Evolutionary conservation across 2,888 invertebrate genomes (phyloP).

Genomic region (Meteorus colon): DNA sequence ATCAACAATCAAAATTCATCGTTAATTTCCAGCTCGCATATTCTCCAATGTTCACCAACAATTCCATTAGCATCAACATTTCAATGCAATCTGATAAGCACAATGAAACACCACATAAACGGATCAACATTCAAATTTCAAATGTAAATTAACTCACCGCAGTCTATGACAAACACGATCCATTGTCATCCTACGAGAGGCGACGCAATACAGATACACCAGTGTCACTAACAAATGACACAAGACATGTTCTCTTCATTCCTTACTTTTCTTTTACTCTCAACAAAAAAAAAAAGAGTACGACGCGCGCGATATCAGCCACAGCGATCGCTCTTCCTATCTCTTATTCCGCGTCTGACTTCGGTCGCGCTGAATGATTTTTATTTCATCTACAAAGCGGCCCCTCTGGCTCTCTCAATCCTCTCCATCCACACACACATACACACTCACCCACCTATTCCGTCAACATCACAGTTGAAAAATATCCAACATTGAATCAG

Average conservation of each 20-base stretch:
- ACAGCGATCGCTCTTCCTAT: background rate
- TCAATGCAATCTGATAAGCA: conserved; percentile 17
- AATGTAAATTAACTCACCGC: conserved; percentile 25
- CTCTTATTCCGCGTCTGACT: background rate
- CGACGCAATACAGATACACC: conserved; percentile 41
- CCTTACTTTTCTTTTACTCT: conserved; percentile 4
- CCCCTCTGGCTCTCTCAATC: background rate
- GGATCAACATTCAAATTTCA: background rate
- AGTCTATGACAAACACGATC: conserved; percentile 46
- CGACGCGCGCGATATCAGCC: background rate
- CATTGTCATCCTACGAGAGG: conserved; percentile 55
- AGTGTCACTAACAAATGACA: conserved; percentile 59
- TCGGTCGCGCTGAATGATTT: conserved; percentile 1
- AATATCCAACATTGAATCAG: background rate
- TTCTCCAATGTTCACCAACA: no score
- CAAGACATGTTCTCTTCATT: conserved; percentile 48
- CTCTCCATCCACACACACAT: background rate
- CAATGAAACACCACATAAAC: background rate
- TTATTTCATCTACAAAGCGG: background rate
- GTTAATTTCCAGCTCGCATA: no score
- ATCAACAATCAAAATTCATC: no score
- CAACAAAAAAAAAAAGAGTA: background rate
- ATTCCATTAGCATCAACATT: background rate
- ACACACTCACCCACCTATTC: background rate
- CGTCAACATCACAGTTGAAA: background rate